Conservation (phyloP, 2,888 invertebrate species). For the Amphipoea lucens region DNA sequence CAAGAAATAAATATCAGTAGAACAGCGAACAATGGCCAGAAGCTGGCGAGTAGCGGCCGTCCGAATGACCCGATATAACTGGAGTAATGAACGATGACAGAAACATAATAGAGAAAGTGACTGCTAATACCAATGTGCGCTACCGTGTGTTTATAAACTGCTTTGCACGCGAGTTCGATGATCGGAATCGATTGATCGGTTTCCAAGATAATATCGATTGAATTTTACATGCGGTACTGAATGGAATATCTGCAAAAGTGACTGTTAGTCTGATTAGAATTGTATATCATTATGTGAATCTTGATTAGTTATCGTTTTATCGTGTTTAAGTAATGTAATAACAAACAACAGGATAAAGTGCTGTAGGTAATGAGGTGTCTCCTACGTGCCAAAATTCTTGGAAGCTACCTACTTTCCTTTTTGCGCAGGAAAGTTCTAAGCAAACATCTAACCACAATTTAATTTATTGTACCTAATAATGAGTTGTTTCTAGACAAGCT, state of each 20-base stretch:
- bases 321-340: slow-evolving; percentile 8
- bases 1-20: slow-evolving; percentile 55
- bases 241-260: slow-evolving; percentile 25
- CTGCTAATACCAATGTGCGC: slow-evolving; percentile 40
- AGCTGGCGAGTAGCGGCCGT: slow-evolving; percentile 45
- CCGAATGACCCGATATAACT: slow-evolving; percentile 60
- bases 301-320: slow-evolving; percentile 37
- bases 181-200: slow-evolving; percentile 55
- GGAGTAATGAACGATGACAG: slow-evolving; percentile 66
- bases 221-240: slow-evolving; percentile 26
- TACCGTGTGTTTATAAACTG: slow-evolving; percentile 51
- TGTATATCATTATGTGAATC: slow-evolving; percentile 15
- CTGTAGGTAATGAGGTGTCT: slow-evolving; percentile 11
- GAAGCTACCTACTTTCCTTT: slow-evolving; percentile 18
- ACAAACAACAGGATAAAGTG: slow-evolving; percentile 26
- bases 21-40: slow-evolving; percentile 51
- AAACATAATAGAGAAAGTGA: slow-evolving; percentile 73
- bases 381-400: slow-evolving; percentile 7
- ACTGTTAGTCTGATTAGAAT: slow-evolving; percentile 9
- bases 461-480: slow-evolving; percentile 21
- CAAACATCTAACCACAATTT: slow-evolving; percentile 14
- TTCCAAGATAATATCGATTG: slow-evolving; percentile 48
- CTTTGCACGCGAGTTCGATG: slow-evolving; percentile 55
- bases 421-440: slow-evolving; percentile 15
- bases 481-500: slow-evolving; percentile 1